Evolutionary conservation across 1,140 invertebrate species (phyloP).

Genomic region (Telenomus remus): DNA sequence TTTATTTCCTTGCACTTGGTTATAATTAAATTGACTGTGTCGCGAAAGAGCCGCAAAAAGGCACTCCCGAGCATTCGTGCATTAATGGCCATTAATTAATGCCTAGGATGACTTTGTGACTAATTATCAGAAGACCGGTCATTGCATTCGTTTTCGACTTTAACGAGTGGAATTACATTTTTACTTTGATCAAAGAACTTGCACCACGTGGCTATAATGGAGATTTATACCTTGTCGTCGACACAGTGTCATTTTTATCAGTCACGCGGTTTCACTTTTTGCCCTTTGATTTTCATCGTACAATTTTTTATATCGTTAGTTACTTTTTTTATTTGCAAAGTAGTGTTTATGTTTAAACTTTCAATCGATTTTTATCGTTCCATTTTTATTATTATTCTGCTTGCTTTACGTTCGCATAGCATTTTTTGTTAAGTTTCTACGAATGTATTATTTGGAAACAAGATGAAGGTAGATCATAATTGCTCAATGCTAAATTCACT

Average conservation of each 20-base stretch:
- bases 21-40: constrained; percentile 42
- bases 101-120: constrained; percentile 46
- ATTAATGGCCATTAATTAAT: constrained; percentile 55
- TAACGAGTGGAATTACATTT: constrained; percentile 44
- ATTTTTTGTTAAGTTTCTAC: no score
- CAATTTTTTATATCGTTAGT: no score
- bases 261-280: constrained; percentile 12
- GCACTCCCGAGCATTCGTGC: constrained; percentile 19
- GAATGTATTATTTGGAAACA: no score
- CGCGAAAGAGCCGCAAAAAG: constrained; percentile 44
- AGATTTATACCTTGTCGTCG: constrained; percentile 30
- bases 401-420: no score
- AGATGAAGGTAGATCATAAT: no score
- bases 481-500: no score
- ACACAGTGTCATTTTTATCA: constrained; percentile 33
- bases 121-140: constrained; percentile 50
- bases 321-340: no score
- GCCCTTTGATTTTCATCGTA: background rate
- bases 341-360: no score
- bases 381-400: no score
- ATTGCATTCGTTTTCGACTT: constrained; percentile 41
- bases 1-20: constrained; percentile 28
- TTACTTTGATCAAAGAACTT: constrained; percentile 44
- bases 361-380: no score
- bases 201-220: constrained; percentile 20